Base-by-base conservation (phyloP, 2,113 vertebrate genomes). In the Ochotona princeps region DNA sequence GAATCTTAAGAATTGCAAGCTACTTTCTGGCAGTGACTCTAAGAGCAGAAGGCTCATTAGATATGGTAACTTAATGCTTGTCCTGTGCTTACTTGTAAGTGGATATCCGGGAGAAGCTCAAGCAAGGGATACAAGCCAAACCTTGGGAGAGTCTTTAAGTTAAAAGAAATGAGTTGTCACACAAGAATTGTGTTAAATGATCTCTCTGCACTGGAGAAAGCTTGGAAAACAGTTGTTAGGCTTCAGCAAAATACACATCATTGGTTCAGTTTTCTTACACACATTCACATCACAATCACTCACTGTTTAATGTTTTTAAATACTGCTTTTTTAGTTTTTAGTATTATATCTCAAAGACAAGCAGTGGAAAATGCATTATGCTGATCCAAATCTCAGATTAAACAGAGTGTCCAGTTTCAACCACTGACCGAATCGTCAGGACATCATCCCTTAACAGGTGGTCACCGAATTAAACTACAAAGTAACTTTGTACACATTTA, bases 341-440 rank as follows among this genome's bases (percentile, higher is more conserved):
- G 10, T 44, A 47, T 47, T 90, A 63, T 5, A 87, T 32, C 63
- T 94, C 74, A 81, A 93, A 89, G 78, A 89, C 87, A 92, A 89
- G 44, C 84, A 91, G 78, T 82, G 87, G 95, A 95, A 96, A 96
- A 96, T 76, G 35, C 8, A 38, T 61, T 51, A 76, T 47, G 65
- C 84, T 72, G 35, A 95, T 94, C 91, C 92, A 89, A 95, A 94
- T 81, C 73, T 91, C 76, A 87, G 89, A 96, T 91, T 91, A 91
- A 94, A 90, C 38, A 25, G 26, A 86, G 90, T 91, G 20, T 95
- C 90, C 87, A 26, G 87, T 97, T 96, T 88, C 95, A 95, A 35
- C 63, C 65, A 82, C 83, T 89, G 80, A 84, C 44, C 65, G n/a
- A 51, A 93, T 79, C 89, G 83, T 67, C 74, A 51, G 87, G 88